These are phyloP conservation scores for Acrocyrtus sp. DNA, from an alignment of 2,888 invertebrate genomes.

Conservation along the genomic window DNA sequence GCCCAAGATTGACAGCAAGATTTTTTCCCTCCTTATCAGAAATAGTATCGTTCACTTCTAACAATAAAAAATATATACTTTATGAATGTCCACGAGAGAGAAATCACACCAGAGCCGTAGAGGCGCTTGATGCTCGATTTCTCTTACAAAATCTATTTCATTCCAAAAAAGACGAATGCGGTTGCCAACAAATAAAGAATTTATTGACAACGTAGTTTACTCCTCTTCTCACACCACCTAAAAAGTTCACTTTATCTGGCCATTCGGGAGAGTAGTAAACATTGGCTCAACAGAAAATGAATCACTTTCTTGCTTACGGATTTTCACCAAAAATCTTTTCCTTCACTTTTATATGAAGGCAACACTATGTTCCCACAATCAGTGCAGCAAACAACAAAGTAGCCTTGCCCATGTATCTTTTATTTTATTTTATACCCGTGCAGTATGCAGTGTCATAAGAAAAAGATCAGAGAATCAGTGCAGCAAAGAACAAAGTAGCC, in stretches of 20 bases:
- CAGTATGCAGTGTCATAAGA: slow-evolving; percentile 16
- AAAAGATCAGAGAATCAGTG: slow-evolving; percentile 29
- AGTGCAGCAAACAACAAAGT: too few species aligned
- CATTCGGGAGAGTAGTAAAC: not conserved
- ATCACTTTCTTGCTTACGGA: not conserved
- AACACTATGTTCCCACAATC: too few species aligned
- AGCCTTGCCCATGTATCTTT: too few species aligned
- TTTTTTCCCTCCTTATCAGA: not conserved
- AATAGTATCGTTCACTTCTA: not conserved
- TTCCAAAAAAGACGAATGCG: slow-evolving; percentile 27
- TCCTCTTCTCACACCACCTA: not conserved
- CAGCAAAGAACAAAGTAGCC: too few species aligned
- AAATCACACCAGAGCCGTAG: too few species aligned
- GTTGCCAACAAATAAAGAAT: slow-evolving; percentile 50
- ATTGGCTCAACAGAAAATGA: not conserved
- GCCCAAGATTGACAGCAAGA: not conserved
- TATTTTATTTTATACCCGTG: too few species aligned
- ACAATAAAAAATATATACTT: not conserved
- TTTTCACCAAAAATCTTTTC: too few species aligned
- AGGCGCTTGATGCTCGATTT: too few species aligned
- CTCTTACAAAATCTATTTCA: too few species aligned
- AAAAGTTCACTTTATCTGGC: too few species aligned
- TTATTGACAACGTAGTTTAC: slow-evolving; percentile 31
- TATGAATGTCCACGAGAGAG: not conserved
- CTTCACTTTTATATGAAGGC: too few species aligned